Evolutionary conservation across 2,797 vertebrate species (phyloP).

Genomic region (Rhabdophis nuchalis): DNA sequence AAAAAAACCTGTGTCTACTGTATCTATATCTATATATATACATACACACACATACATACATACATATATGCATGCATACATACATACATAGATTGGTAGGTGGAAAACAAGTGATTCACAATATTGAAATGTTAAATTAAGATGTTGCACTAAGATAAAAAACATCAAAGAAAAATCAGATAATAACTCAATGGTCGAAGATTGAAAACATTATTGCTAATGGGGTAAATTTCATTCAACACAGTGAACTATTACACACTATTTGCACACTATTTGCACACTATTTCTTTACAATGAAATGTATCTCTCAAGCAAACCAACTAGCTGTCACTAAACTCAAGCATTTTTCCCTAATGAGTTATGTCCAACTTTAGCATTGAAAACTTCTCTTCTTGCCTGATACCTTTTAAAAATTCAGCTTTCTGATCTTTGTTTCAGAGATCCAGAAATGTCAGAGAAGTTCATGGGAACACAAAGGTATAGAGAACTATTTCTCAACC

Average conservation of each 20-base stretch:
- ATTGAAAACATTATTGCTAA: not conserved
- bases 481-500: not conserved
- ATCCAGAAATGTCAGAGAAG: not conserved
- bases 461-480: not conserved
- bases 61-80: no score
- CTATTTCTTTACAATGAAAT: not conserved
- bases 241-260: not conserved
- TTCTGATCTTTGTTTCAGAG: no score
- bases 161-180: not conserved
- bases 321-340: not conserved
- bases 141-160: not conserved
- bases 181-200: not conserved
- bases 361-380: not conserved
- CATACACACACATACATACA: no score
- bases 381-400: not conserved
- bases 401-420: not conserved
- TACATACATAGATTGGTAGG: not conserved
- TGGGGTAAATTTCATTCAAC: not conserved
- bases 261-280: not conserved
- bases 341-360: not conserved
- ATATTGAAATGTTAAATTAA: not conserved
- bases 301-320: not conserved
- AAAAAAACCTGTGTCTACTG: not conserved
- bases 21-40: not conserved
- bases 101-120: not conserved